Conservation (phyloP, 1,140 invertebrate genomes). For the Bombus waltoni region DNA sequence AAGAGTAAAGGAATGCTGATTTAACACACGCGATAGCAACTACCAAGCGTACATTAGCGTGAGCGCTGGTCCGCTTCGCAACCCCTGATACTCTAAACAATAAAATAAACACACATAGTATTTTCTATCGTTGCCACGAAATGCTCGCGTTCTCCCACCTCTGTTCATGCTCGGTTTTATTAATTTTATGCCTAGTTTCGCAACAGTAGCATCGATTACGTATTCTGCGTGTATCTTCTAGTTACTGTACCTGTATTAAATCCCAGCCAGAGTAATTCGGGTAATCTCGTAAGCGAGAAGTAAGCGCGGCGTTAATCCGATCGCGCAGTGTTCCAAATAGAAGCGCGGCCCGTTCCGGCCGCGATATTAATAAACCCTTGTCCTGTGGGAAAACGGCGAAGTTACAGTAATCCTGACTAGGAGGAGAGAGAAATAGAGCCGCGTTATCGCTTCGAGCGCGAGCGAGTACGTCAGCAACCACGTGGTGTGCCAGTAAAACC, state of each 20-base stretch:
- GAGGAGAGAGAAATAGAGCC: neutral
- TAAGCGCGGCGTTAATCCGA: constrained; percentile 73
- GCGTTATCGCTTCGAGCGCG: neutral
- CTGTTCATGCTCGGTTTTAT: too few relatives aligned
- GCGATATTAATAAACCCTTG: constrained; percentile 72
- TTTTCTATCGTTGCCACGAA: too few relatives aligned
- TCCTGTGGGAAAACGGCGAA: constrained; percentile 59
- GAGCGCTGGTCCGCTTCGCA: too few relatives aligned
- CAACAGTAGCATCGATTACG: neutral
- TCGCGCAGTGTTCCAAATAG: constrained; percentile 61
- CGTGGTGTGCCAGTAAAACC: neutral
- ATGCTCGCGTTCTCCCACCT: too few relatives aligned
- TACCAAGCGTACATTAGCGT: too few relatives aligned
- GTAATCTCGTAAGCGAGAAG: constrained; percentile 76
- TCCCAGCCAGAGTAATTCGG: constrained; percentile 61
- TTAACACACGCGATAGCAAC: neutral
- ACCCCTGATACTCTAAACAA: too few relatives aligned
- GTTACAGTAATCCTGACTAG: constrained; percentile 51
- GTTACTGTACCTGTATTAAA: constrained; percentile 66
- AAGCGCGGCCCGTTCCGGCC: constrained; percentile 38
- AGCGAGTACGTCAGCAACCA: neutral
- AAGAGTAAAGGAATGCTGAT: neutral
- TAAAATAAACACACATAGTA: too few relatives aligned
- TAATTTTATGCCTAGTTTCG: too few relatives aligned
- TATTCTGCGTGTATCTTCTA: too few relatives aligned